phyloP scores from a whole-genome alignment of 2,888 invertebrate genomes.

The Parochlus steinenii region DNA sequence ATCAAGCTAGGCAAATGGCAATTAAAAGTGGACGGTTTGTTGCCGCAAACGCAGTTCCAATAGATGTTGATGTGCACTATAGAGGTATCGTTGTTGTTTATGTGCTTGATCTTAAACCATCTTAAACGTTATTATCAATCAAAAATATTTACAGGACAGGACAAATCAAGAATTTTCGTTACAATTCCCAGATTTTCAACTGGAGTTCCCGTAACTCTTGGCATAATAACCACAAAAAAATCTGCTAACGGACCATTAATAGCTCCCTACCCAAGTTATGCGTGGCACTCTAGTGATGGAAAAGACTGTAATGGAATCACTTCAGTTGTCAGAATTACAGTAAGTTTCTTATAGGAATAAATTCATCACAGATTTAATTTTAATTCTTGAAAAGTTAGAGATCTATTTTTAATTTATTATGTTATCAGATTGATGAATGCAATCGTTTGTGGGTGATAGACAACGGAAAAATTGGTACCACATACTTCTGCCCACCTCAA shows the following conservation, averaged over 20 bases:
- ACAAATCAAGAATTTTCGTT: constrained; percentile 47
- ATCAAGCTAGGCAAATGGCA: constrained; percentile 30
- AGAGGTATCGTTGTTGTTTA: constrained; percentile 23
- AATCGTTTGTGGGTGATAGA: constrained; percentile 58
- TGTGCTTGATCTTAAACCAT: too few relatives aligned
- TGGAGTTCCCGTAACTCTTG: constrained; percentile 57
- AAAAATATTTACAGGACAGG: too few relatives aligned
- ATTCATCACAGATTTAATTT: too few relatives aligned
- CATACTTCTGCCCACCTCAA: constrained; percentile 66
- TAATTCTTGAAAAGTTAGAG: too few relatives aligned
- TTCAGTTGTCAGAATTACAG: constrained; percentile 57
- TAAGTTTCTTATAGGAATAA: too few relatives aligned
- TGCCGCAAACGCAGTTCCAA: constrained; percentile 46
- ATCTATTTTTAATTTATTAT: too few relatives aligned
- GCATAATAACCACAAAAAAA: too few relatives aligned
- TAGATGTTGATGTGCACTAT: constrained; percentile 49
- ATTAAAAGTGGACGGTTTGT: constrained; percentile 34
- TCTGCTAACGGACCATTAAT: too few relatives aligned
- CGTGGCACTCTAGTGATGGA: constrained; percentile 40
- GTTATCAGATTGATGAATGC: constrained; percentile 56
- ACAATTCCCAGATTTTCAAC: constrained; percentile 53
- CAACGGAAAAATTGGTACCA: constrained; percentile 33
- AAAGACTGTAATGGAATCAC: constrained; percentile 46
- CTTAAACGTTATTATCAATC: too few relatives aligned
- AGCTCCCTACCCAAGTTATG: constrained; percentile 46